Base-by-base conservation (phyloP, 92 coral and sea anemone genomes). In the Parazoanthus darwini region DNA sequence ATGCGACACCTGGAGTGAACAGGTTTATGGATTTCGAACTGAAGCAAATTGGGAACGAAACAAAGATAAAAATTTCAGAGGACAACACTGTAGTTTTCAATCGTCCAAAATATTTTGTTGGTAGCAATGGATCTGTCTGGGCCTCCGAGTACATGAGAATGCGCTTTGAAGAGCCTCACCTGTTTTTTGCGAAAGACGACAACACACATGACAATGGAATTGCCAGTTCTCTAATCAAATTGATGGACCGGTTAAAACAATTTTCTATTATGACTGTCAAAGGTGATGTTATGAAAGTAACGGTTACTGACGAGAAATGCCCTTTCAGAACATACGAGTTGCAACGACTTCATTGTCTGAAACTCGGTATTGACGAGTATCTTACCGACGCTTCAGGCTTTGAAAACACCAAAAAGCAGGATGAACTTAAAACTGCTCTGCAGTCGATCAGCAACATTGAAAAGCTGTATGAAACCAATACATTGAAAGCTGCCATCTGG, bases 1-100 rank as follows among this genome's bases (percentile, higher is more conserved):
- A 86, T 77, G 77, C 75, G 11, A 86, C 89, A 68, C 89, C 89
- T 86, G 84, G 89, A 36, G 89, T 86, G 37, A 86, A 76, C 71
- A 13, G 88, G 36, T 68, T 75, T 4, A 86, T 82, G 86, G 16
- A 36, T n/a, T 82, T 46, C 18, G 74, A 82, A 22, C 39, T 63
- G 70, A 3, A 63, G 25, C 23, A 23, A 4, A 25, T 63, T 16
- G 70, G 77, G 13, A 58, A 81, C 59, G 25, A 86, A 54, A 46
- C 51, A 50, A 77, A 87, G 75, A 78, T 87, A 78, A 87, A 87
- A 84, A 87, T 88, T 33, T 37, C 79, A 14, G 43, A 88, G 50
- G 86, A 88, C 73, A 23, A 81, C 46, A 88, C 90, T 72, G 70
- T 88, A 39, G 86, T 81, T 0, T 88, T 86, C 43, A 79, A 84